Percentiles rank a stretch among this genome's conserved stretches.
phyloP scores from a whole-genome alignment of 2,888 invertebrate species.

The Callimorpha dominula region DNA sequence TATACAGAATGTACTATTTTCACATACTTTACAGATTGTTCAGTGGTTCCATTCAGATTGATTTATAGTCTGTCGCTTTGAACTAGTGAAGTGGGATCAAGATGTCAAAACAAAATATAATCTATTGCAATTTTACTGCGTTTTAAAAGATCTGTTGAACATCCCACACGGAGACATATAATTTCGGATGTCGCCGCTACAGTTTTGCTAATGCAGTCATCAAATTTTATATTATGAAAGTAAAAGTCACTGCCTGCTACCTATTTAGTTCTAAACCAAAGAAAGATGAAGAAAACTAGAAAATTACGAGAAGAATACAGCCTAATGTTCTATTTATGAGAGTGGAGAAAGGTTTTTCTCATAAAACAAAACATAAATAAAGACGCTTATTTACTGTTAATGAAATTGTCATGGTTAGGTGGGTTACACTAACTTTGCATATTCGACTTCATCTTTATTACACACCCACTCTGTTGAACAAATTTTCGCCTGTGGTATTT shows the following conservation, averaged over 20 bases:
- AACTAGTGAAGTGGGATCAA: slow-evolving; percentile 42
- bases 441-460: not conserved
- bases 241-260: not conserved
- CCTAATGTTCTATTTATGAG: no score
- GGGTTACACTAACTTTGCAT: no score
- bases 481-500: no score
- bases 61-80: slow-evolving; percentile 38
- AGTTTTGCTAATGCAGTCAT: not conserved
- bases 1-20: slow-evolving; percentile 29
- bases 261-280: not conserved
- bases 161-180: slow-evolving; percentile 22
- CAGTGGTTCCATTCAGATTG: slow-evolving; percentile 27
- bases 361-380: no score
- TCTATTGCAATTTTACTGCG: slow-evolving; percentile 31
- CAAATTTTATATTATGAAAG: not conserved
- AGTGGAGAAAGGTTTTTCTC: no score
- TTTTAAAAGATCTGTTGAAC: slow-evolving; percentile 42
- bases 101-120: slow-evolving; percentile 41
- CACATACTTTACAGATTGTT: slow-evolving; percentile 40
- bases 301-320: not conserved
- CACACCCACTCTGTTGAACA: no score
- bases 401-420: no score
- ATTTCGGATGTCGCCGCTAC: slow-evolving; percentile 12
- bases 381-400: no score
- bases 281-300: not conserved